phyloP scores from a whole-genome alignment of 2,113 vertebrate genomes.

The Gymnarchus niloticus region DNA sequence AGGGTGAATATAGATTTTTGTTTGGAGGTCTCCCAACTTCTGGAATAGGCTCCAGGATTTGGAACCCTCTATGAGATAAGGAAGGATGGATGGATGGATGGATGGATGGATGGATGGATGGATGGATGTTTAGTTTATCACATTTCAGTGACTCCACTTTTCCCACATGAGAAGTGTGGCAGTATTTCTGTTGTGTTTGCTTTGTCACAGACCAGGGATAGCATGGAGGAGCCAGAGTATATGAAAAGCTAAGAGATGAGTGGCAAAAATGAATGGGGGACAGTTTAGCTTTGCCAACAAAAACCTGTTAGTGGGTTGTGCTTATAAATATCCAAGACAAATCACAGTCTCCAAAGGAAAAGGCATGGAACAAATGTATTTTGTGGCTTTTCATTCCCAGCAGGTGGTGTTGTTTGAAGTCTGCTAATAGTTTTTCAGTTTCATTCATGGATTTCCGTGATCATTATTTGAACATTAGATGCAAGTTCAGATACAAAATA shows the following conservation, averaged over 20 bases:
- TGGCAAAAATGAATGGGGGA: background rate
- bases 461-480: background rate
- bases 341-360: background rate
- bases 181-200: background rate
- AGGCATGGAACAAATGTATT: background rate
- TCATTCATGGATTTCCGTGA: background rate
- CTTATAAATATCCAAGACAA: constrained; percentile 30
- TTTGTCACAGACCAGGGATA: constrained; percentile 18
- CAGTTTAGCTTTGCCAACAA: constrained; percentile 46
- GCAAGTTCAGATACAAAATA: background rate
- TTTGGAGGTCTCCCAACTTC: background rate
- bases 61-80: background rate
- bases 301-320: constrained; percentile 48
- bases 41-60: background rate
- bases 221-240: background rate
- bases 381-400: background rate
- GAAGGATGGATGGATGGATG: background rate
- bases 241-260: background rate
- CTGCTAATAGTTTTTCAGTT: background rate
- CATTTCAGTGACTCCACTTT: background rate
- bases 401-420: background rate
- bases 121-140: background rate
- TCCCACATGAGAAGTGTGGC: background rate
- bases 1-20: background rate
- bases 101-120: background rate